Evolutionary conservation across 2,113 vertebrate genomes (phyloP).

Genomic region (Hassar affinis): DNA sequence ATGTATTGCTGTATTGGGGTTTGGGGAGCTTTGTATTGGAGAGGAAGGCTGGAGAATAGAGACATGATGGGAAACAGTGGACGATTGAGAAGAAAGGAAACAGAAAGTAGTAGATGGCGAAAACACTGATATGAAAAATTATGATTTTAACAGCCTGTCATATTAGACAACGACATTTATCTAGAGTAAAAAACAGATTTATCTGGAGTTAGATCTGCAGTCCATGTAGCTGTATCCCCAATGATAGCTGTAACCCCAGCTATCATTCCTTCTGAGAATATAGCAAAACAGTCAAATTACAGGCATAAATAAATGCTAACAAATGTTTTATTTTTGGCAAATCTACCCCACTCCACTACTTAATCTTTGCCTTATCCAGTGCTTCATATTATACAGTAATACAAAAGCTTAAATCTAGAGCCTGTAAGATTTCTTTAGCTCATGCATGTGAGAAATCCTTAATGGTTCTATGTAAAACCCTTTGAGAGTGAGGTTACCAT

Average conservation of each 20-base stretch:
- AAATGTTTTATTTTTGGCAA: constrained; percentile 1
- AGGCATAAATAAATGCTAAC: not conserved
- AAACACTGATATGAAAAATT: constrained; percentile 22
- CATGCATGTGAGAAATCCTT: not conserved
- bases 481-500: not conserved
- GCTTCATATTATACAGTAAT: not conserved
- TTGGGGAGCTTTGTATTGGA: constrained; percentile 36
- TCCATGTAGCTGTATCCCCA: not conserved
- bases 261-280: not conserved
- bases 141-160: constrained; percentile 15
- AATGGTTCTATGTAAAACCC: not conserved
- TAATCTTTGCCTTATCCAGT: not conserved
- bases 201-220: not conserved
- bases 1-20: constrained; percentile 27
- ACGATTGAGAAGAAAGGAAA: not conserved
- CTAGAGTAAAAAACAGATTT: not conserved
- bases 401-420: not conserved
- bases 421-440: not conserved
- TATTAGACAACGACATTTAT: constrained; percentile 16
- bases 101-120: not conserved
- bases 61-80: constrained; percentile 6
- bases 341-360: not conserved
- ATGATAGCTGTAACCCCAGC: too few relatives aligned
- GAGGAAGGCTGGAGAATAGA: constrained; percentile 12
- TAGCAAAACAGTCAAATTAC: not conserved